Evolutionary conservation across 2,888 invertebrate species (phyloP).

Genomic region (Mayetiola destructor): DNA sequence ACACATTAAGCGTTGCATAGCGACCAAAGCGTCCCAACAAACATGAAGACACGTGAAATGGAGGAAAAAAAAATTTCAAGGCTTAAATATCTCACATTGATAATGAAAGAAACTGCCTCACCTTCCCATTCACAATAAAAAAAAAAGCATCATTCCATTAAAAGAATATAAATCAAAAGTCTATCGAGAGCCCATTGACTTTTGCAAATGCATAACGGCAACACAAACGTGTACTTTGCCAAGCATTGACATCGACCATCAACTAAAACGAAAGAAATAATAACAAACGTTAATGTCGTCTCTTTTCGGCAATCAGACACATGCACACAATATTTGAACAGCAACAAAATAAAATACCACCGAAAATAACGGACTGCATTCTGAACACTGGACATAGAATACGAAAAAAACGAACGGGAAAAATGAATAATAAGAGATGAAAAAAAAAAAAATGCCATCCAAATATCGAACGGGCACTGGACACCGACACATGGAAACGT

Average conservation of each 20-base stretch:
- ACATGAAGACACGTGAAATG: slow-evolving; percentile 10
- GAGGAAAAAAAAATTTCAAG: slow-evolving; percentile 6
- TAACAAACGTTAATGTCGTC: too few relatives aligned
- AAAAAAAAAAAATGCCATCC: neutral
- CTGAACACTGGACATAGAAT: neutral
- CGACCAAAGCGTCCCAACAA: neutral
- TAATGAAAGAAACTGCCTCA: slow-evolving; percentile 5
- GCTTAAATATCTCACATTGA: neutral
- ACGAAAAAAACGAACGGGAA: neutral
- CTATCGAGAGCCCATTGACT: neutral
- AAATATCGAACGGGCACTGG: neutral
- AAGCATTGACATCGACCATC: too few relatives aligned
- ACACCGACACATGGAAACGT: neutral
- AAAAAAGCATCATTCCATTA: slow-evolving; percentile 3
- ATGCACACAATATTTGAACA: too few relatives aligned
- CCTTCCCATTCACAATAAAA: neutral
- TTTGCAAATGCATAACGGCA: neutral
- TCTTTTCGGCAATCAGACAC: too few relatives aligned
- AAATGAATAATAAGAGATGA: neutral
- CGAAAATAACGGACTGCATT: too few relatives aligned
- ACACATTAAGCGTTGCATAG: neutral
- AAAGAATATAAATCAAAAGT: slow-evolving; percentile 9
- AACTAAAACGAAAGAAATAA: too few relatives aligned
- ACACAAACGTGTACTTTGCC: too few relatives aligned
- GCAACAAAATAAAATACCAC: too few relatives aligned